These are phyloP conservation scores for Pristionchus maxplancki DNA, from an alignment of 2,888 invertebrate species.

Conservation along the genomic window DNA sequence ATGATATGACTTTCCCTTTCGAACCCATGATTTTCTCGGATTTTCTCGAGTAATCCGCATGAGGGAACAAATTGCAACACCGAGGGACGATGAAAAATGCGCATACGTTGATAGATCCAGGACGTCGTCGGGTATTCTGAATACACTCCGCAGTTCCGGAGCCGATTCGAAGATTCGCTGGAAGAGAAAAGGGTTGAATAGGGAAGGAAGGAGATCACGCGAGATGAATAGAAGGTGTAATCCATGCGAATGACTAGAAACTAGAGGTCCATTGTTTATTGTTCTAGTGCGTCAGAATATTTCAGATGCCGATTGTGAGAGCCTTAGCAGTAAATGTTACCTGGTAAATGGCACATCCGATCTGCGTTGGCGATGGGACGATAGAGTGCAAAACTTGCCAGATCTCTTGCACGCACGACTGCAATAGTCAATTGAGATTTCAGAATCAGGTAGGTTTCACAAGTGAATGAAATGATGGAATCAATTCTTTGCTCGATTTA, in stretches of 20 bases:
- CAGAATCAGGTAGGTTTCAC: background rate
- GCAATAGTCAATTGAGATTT: background rate
- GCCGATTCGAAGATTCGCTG: slow-evolving; percentile 48
- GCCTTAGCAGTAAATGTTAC: background rate
- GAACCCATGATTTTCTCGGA: no score
- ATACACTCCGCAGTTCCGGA: slow-evolving; percentile 44
- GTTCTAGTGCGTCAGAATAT: no score
- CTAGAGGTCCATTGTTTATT: background rate
- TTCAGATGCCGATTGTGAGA: no score
- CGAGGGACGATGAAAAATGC: background rate
- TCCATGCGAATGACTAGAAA: background rate
- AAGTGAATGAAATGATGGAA: no score
- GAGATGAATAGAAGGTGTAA: background rate
- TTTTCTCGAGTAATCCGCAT: background rate
- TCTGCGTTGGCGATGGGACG: slow-evolving; percentile 3
- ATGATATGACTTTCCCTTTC: background rate
- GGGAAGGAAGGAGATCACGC: background rate
- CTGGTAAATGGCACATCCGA: slow-evolving; percentile 27
- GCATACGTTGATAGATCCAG: slow-evolving; percentile 19
- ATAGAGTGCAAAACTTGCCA: background rate
- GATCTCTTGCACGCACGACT: slow-evolving; percentile 34
- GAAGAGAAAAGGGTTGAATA: background rate
- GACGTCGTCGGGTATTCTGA: slow-evolving; percentile 47
- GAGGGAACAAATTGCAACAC: slow-evolving; percentile 14
- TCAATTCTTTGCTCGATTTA: no score